Conservation (phyloP, 2,888 invertebrate genomes). For the Seira ritae region DNA sequence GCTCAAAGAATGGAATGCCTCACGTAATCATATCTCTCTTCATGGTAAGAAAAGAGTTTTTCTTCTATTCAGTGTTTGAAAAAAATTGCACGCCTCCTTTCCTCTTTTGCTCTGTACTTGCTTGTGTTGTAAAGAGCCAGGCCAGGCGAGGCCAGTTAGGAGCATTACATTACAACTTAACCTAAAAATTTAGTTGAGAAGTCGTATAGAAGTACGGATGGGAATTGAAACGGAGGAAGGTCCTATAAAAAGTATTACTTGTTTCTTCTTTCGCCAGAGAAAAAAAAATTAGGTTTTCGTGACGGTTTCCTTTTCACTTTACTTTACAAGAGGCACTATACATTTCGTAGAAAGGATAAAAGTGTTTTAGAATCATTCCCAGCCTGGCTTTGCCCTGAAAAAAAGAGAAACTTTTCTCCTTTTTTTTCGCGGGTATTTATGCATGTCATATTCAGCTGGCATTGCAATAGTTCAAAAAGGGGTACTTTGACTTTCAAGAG, state of each 20-base stretch:
- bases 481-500: not conserved
- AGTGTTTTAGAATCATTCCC: slow-evolving; percentile 2
- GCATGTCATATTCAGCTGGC: slow-evolving; percentile 22
- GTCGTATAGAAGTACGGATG: not conserved
- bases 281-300: slow-evolving; percentile 19
- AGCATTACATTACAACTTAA: not conserved
- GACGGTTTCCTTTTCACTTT: slow-evolving; percentile 4
- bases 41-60: not conserved
- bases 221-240: slow-evolving; percentile 5
- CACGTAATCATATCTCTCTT: not conserved
- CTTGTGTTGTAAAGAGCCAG: not conserved
- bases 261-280: not conserved
- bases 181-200: not conserved
- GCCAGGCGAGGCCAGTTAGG: not conserved
- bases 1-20: not conserved
- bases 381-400: not conserved
- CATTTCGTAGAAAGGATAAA: not conserved
- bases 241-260: not conserved
- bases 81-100: not conserved
- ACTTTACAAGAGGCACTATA: not conserved
- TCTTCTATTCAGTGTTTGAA: not conserved
- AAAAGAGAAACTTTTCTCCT: not conserved
- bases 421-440: slow-evolving; percentile 3
- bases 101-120: not conserved
- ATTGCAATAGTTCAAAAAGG: not conserved